Evolutionary conservation across 2,888 invertebrate species (phyloP).

Genomic region (Crepidodera aurea): DNA sequence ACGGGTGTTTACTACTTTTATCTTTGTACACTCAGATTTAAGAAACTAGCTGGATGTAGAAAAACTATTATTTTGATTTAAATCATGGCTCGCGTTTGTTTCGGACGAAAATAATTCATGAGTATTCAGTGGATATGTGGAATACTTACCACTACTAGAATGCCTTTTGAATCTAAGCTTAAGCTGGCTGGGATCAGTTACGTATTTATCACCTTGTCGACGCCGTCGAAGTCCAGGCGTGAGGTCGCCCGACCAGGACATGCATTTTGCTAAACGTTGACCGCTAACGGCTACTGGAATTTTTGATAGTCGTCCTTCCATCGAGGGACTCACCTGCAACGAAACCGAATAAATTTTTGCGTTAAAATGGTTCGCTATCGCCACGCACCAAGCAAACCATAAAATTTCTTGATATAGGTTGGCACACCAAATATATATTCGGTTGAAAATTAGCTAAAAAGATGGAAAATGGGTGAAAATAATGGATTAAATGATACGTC

Average conservation of each 20-base stretch:
- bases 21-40: background rate
- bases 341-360: background rate
- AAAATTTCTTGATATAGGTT: background rate
- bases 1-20: background rate
- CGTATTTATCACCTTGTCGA: conserved; percentile 82
- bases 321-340: conserved; percentile 57
- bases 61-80: background rate
- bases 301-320: conserved; percentile 66
- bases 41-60: background rate
- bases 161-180: conserved; percentile 81
- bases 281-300: conserved; percentile 71
- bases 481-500: background rate
- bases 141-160: conserved; percentile 53
- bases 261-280: conserved; percentile 72
- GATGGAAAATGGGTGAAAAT: conserved; percentile 4
- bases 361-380: background rate
- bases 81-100: too few relatives aligned
- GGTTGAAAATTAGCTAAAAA: background rate
- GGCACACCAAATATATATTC: background rate
- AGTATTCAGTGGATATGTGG: too few relatives aligned
- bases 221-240: conserved; percentile 79
- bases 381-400: conserved; percentile 6
- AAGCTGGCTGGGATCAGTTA: conserved; percentile 83
- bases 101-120: too few relatives aligned
- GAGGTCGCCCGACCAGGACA: conserved; percentile 71